Base-by-base conservation (phyloP, 2,797 vertebrate species). In the Sebastes kiyomatsui region DNA sequence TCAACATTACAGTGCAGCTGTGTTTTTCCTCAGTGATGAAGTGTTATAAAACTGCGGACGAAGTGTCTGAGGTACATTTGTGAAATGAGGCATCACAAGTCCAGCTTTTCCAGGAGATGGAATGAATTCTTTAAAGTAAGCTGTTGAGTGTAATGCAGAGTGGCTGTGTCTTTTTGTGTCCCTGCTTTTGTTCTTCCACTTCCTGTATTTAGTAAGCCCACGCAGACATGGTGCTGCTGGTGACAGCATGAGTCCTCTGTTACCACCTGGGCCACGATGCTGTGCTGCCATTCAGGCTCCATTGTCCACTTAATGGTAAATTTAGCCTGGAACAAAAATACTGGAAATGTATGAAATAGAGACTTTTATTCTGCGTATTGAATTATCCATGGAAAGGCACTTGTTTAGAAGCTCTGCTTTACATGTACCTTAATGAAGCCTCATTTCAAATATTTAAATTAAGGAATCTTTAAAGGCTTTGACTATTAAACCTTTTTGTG, bases 11-110 rank as follows among this genome's bases (percentile, higher is more conserved):
- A 60, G 76, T 56, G 72, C 88, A 86, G 77, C 84, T 42, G 68
- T 88, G 74, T 86, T 91, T 85, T 86, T 79, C 68, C 68, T 73
- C 77, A 6, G 18, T 93, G 92, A 94, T 93, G 90, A 93, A 93
- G 89, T 90, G 87, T 90, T 92, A 83, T 81, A 87, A 93, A 93
- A 88, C 82, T 85, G 79, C 81, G 89, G 83, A 89, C 75, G 52
- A 93, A 90, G 83, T 87, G 87, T 90, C 85, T 86, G 88, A 93
- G 91, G 91, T 91, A 90, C 90, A 87, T 94, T 93, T 93, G 92
- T 88, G 92, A 94, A 95, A 96, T 95, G 94, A 94, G 90, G 90
- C 93, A 73, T 94, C 90, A 76, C 88, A 91, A 90, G 93, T 95
- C 95, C 95, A 91, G 92, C 82, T 95, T 93, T 90, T 92, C 84